phyloP scores from a whole-genome alignment of 2,113 vertebrate genomes.

The Elachura formosa region DNA sequence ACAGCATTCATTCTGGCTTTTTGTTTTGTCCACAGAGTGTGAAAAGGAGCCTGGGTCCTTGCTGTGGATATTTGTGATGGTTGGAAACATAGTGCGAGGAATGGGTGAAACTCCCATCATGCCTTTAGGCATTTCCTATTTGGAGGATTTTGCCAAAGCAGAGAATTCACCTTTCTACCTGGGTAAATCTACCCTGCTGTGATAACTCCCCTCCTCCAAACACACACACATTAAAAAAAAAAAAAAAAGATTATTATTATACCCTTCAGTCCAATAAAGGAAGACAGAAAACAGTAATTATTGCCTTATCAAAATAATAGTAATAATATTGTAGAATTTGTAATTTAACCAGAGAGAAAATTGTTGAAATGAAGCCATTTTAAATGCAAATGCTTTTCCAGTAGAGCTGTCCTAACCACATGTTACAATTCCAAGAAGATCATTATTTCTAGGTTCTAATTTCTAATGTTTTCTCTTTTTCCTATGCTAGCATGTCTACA shows the following conservation, averaged over 20 bases:
- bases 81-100: conserved; percentile 87
- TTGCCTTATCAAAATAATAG: not conserved
- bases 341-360: not conserved
- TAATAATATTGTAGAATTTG: not conserved
- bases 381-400: not conserved
- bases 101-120: conserved; percentile 90
- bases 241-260: not conserved
- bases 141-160: conserved; percentile 86
- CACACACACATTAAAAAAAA: not conserved
- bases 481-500: conserved; percentile 80
- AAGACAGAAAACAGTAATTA: not conserved
- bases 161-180: conserved; percentile 92
- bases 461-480: not conserved
- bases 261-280: not conserved
- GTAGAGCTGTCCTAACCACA: not conserved
- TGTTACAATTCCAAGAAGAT: not conserved
- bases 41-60: conserved; percentile 78
- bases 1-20: not conserved
- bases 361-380: not conserved
- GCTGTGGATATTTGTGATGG: conserved; percentile 87
- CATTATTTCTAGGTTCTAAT: not conserved
- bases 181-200: conserved; percentile 67
- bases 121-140: conserved; percentile 87
- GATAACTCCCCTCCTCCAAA: not conserved
- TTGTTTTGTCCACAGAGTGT: conserved; percentile 69